Evolutionary conservation across 1,140 invertebrate species (phyloP).

Genomic region (Charaxes varanes): DNA sequence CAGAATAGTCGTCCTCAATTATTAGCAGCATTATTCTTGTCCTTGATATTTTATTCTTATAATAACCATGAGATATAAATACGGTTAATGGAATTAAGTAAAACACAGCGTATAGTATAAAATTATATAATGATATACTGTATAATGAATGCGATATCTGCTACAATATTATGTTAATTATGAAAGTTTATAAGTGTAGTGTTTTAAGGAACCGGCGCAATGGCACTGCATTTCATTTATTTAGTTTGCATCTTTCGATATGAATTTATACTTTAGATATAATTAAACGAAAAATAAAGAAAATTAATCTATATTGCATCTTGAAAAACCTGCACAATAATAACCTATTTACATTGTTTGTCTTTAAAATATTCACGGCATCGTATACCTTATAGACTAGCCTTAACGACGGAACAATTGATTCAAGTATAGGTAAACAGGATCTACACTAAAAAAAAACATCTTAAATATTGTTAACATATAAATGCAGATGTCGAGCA

Average conservation of each 20-base stretch:
- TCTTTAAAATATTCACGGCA: conserved; percentile 26
- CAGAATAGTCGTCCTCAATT: no score
- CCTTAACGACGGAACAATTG: conserved; percentile 28
- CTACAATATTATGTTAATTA: conserved; percentile 27
- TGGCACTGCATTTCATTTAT: conserved; percentile 42
- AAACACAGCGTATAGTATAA: conserved; percentile 40
- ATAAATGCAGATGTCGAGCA: conserved; percentile 43
- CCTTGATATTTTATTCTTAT: no score
- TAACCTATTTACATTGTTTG: conserved; percentile 26
- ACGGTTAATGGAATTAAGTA: no score
- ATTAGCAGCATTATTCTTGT: no score
- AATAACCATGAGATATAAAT: no score
- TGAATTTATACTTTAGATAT: background rate
- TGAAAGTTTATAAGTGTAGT: conserved; percentile 29
- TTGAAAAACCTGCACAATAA: conserved; percentile 17
- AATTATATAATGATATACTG: conserved; percentile 55
- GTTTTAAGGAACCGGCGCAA: conserved; percentile 51
- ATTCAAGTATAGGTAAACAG: conserved; percentile 8
- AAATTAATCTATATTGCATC: conserved; percentile 18
- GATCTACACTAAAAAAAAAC: conserved; percentile 13
- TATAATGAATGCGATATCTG: conserved; percentile 40
- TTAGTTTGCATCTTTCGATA: conserved; percentile 8
- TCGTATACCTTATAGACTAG: conserved; percentile 27
- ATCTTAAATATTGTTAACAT: conserved; percentile 18
- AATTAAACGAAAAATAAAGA: conserved; percentile 13